A percentile compares a stretch with the other conserved stretches of the same genome.
Evolutionary conservation across 2,113 vertebrate species (phyloP).

Genomic region (Halichoerus grypus): DNA sequence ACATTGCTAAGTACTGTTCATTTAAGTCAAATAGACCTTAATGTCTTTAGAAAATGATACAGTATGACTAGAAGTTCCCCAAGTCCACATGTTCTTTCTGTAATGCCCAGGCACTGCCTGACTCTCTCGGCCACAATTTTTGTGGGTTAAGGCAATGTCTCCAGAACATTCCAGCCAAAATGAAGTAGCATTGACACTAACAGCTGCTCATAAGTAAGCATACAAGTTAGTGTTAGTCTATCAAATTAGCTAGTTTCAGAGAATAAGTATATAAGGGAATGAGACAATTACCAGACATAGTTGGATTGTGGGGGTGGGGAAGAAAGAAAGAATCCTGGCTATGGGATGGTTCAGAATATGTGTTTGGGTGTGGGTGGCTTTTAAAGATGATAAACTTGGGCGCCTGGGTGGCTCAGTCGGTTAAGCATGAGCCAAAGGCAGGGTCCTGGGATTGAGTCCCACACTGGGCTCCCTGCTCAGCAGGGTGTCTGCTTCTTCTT

Average conservation of each 20-base stretch:
- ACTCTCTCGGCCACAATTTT: not conserved
- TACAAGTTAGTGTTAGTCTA: rapidly evolving
- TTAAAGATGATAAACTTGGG: not conserved
- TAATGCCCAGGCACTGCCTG: not conserved
- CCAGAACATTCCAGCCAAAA: not conserved
- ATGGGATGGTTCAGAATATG: not conserved
- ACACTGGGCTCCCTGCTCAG: too few species aligned
- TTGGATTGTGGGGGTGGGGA: rapidly evolving
- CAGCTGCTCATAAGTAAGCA: not conserved
- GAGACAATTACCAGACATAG: rapidly evolving
- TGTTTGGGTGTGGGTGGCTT: rapidly evolving
- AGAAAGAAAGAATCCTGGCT: not conserved
- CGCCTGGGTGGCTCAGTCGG: not conserved
- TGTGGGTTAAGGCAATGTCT: not conserved
- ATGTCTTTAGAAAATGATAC: not conserved
- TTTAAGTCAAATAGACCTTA: not conserved
- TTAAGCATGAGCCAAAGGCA: too few species aligned
- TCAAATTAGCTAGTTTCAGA: not conserved
- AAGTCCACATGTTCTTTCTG: rapidly evolving
- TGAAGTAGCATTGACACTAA: not conserved
- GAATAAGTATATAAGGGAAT: not conserved
- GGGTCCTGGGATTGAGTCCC: too few species aligned
- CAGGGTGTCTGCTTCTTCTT: too few species aligned
- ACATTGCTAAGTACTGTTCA: not conserved
- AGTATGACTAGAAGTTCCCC: not conserved